Base-by-base conservation (phyloP, 2,888 invertebrate species). In the Teinopalpus imperialis region DNA sequence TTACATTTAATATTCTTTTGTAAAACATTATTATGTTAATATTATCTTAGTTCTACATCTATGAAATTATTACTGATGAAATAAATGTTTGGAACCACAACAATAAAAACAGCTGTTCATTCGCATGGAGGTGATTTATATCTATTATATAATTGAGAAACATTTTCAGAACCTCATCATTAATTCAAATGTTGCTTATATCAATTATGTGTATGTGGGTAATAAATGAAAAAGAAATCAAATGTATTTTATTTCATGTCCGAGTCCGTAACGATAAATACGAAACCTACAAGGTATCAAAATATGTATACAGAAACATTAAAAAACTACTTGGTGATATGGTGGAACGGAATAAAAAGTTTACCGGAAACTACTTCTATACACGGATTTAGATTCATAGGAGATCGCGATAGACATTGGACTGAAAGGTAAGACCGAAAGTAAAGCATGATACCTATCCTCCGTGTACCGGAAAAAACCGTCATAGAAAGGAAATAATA, bases 351-450 rank as follows among this genome's bases (percentile, higher is more conserved):
- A 0, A 86, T 88, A 24, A 86, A 82, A 56, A 81, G 78, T 51
- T 63, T 88, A 26, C 88, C 88, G 0, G 66, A 81, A n/a, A 81
- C 80, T 0, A 90, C 90, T 1, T 91, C 91, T 2, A 90, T 93
- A 48, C 93, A 93, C 64, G 93, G 93, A 1, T 90, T 92, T 54
- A 83, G 88, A 58, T 93, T 91, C 61, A 87, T 93, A 40, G 91
- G 90, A 1, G 92, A 93, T 62, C 71, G 79, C n/a, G 88, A 86
- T 29, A 74, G 90, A 43, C 93, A 91, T 68, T 93, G 92, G 92
- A 78, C 87, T 0, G 93, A 93, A 76, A 90, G 91, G 92, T 92
- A 45, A 21, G n/a, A n/a, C n/a, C n/a, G n/a, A n/a, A n/a, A n/a
- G n/a, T n/a, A n/a, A n/a, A n/a, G n/a, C n/a, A n/a, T n/a, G n/a